phyloP scores from a whole-genome alignment of 2,113 vertebrate species.

The Esox niger region DNA sequence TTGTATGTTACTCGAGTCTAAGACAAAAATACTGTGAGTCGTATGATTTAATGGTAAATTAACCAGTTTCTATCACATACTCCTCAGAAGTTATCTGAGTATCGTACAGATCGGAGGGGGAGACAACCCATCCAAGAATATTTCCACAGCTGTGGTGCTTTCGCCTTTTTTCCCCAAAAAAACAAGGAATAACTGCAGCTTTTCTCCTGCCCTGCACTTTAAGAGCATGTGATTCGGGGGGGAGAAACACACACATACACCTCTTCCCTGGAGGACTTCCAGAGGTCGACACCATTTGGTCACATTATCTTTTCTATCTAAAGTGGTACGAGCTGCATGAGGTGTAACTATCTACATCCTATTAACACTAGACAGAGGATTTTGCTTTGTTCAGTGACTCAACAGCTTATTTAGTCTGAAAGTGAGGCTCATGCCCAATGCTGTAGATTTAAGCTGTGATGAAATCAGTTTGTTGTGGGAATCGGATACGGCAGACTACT shows the following conservation, averaged over 20 bases:
- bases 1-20: too few relatives aligned
- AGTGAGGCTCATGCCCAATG: neutral
- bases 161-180: conserved; percentile 19
- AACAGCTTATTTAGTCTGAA: conserved; percentile 19
- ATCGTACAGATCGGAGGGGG: neutral
- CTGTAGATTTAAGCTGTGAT: conserved; percentile 35
- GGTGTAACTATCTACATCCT: conserved; percentile 1
- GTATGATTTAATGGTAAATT: too few relatives aligned
- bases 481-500: conserved; percentile 12
- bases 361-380: conserved; percentile 5
- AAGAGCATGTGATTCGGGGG: conserved; percentile 31
- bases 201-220: conserved; percentile 50
- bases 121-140: conserved; percentile 14
- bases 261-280: neutral
- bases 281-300: conserved; percentile 24
- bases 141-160: conserved; percentile 25
- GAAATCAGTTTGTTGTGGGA: conserved; percentile 10
- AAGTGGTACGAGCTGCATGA: conserved; percentile 26
- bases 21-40: too few relatives aligned
- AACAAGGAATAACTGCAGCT: conserved; percentile 31
- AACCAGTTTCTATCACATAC: neutral
- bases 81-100: conserved; percentile 71
- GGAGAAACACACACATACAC: conserved; percentile 26
- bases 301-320: conserved; percentile 37
- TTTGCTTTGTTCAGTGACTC: conserved; percentile 17